phyloP scores from a whole-genome alignment of 1,140 invertebrate genomes.

The Drosophila ohnishii region DNA sequence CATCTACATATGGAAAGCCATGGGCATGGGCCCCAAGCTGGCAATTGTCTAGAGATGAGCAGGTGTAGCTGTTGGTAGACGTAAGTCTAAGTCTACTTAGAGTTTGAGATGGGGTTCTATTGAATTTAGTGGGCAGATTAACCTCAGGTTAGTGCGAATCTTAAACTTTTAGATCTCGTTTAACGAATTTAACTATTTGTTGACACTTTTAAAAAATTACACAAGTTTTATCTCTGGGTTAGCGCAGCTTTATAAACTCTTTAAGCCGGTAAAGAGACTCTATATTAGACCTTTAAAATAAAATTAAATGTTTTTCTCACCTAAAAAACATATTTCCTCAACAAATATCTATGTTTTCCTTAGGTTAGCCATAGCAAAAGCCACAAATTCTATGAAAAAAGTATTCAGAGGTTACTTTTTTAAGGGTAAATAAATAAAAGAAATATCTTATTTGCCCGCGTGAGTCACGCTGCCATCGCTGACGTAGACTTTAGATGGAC shows the following conservation, averaged over 20 bases:
- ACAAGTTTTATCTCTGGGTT: no score
- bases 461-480: slow-evolving; percentile 42
- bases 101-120: background rate
- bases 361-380: no score
- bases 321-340: no score
- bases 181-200: no score
- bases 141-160: no score
- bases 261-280: no score
- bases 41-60: slow-evolving; percentile 30
- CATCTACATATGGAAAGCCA: slow-evolving; percentile 72
- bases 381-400: background rate
- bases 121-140: background rate
- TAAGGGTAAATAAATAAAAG: background rate
- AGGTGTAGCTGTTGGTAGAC: background rate
- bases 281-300: background rate
- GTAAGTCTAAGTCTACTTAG: background rate
- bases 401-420: background rate
- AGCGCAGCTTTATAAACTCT: no score
- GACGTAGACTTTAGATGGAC: slow-evolving; percentile 40
- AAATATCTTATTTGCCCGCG: background rate
- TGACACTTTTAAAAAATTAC: no score
- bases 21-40: slow-evolving; percentile 33
- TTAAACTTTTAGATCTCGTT: no score
- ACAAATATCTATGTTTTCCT: background rate
- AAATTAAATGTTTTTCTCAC: background rate